Conservation (phyloP, 2,113 vertebrate genomes). For the Chamaea fasciata region DNA sequence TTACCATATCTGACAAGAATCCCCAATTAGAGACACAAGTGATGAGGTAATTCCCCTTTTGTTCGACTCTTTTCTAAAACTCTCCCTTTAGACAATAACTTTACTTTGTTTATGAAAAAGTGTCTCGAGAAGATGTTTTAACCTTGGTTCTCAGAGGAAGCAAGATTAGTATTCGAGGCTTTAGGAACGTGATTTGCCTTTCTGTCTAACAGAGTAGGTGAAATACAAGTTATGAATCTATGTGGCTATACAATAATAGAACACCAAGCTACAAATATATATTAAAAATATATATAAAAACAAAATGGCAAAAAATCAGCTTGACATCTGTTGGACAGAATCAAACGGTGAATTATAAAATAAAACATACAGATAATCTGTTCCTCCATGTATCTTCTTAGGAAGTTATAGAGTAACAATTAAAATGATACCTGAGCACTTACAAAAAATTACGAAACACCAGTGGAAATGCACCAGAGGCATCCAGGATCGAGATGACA, state of each 20-base stretch:
- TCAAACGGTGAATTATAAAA: neutral
- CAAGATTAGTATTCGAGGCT: neutral
- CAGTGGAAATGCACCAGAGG: neutral
- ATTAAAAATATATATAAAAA: neutral
- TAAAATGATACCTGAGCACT: neutral
- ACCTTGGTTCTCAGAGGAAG: neutral
- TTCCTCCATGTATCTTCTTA: neutral
- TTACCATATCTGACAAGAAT: neutral
- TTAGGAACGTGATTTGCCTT: neutral
- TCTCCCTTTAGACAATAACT: neutral
- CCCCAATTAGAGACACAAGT: neutral
- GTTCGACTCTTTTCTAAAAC: neutral
- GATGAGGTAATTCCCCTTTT: neutral
- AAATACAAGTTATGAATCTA: neutral
- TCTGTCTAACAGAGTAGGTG: neutral
- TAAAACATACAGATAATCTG: neutral
- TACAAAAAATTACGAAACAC: neutral
- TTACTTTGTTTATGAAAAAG: neutral
- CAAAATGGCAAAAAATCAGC: neutral
- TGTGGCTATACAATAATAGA: neutral
- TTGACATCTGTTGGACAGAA: neutral
- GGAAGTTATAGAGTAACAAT: neutral
- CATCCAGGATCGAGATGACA: neutral
- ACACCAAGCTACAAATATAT: neutral
- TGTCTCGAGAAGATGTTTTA: neutral